Conservation (phyloP, 2,888 invertebrate species). For the Andrena bicolor region DNA sequence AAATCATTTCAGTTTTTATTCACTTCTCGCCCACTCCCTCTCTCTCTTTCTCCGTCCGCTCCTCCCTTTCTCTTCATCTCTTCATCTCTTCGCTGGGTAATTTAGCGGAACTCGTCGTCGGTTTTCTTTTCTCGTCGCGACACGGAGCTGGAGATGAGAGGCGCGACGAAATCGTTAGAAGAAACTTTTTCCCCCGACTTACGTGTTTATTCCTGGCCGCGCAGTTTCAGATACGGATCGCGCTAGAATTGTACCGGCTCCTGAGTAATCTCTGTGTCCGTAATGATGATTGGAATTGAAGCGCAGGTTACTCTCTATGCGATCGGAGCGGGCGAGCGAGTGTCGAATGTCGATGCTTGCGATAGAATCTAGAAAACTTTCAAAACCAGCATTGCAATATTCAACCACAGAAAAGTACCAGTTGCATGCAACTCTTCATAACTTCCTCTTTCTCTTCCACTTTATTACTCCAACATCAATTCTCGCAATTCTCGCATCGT, state of each 20-base stretch:
- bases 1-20: slow-evolving; percentile 50
- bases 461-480: background rate
- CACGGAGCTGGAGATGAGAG: slow-evolving; percentile 1
- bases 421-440: background rate
- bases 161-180: background rate
- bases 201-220: slow-evolving; percentile 20
- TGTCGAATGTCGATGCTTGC: background rate
- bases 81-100: slow-evolving; percentile 2
- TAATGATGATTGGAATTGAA: background rate
- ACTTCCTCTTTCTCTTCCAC: background rate
- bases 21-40: background rate
- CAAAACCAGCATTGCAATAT: background rate
- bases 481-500: background rate
- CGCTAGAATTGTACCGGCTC: slow-evolving; percentile 2
- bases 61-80: background rate
- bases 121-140: slow-evolving; percentile 27
- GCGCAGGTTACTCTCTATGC: background rate
- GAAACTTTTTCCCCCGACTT: background rate
- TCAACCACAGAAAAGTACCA: background rate
- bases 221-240: slow-evolving; percentile 36
- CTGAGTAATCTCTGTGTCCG: background rate
- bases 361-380: background rate
- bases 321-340: background rate
- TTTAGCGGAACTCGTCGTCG: slow-evolving; percentile 32
- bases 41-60: background rate